Conservation (phyloP, 2,113 vertebrate species). For the Chionomys nivalis region DNA sequence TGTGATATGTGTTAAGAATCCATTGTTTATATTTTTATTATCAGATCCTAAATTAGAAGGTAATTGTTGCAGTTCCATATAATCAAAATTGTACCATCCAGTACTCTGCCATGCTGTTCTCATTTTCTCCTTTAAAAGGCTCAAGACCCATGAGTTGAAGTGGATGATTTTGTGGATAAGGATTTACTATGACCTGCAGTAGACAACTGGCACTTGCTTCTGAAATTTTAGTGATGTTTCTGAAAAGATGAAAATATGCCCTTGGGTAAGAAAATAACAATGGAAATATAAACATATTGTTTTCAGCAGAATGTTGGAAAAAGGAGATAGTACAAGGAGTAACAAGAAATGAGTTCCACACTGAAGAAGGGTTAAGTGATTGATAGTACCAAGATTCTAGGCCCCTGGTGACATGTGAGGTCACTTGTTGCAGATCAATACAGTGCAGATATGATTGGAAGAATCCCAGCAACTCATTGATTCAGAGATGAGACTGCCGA, state of each 20-base stretch:
- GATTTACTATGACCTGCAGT: background rate
- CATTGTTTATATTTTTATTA: background rate
- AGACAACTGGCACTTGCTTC: background rate
- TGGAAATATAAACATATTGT: background rate
- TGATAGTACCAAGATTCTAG: background rate
- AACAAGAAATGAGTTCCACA: background rate
- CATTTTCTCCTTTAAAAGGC: background rate
- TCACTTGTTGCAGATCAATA: background rate
- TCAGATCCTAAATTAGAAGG: background rate
- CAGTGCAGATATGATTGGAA: background rate
- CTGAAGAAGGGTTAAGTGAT: background rate
- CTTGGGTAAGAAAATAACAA: background rate
- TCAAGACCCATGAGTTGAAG: background rate
- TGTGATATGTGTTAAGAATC: background rate
- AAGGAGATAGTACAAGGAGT: background rate
- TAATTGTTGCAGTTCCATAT: background rate
- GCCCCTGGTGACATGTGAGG: background rate
- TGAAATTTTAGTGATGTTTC: background rate
- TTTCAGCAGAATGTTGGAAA: background rate
- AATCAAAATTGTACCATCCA: background rate
- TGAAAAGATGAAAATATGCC: background rate
- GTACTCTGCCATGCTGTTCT: background rate
- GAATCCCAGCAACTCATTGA: background rate
- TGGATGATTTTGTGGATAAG: background rate
- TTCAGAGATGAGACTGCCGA: background rate